Conservation (phyloP, 2,113 vertebrate species). For the Falcunculus frontatus region DNA sequence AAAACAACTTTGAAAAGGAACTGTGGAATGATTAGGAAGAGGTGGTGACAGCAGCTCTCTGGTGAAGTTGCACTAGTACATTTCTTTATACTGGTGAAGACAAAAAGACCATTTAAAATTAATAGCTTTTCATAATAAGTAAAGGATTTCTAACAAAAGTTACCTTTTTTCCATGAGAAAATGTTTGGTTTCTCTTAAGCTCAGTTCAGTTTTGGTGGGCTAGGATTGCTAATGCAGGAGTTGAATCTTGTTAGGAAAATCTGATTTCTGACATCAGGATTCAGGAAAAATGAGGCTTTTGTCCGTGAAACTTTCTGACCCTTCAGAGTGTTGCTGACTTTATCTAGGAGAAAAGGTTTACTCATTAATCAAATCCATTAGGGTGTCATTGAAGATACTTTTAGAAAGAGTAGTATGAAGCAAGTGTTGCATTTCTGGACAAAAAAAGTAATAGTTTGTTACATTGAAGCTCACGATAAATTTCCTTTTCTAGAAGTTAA, state of each 20-base stretch:
- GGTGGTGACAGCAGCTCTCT: background rate
- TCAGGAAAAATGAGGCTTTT: background rate
- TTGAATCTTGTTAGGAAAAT: background rate
- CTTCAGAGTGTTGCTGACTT: background rate
- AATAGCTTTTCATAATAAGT: background rate
- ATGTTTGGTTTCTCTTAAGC: background rate
- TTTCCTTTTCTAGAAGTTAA: background rate
- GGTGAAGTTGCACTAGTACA: background rate
- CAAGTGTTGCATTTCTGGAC: background rate
- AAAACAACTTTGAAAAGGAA: background rate
- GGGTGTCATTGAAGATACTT: background rate
- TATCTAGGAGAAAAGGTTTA: background rate
- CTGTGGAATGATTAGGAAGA: background rate
- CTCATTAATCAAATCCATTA: background rate
- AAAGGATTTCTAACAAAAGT: background rate
- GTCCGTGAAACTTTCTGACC: background rate
- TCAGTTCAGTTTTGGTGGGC: background rate
- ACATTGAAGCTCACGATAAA: background rate
- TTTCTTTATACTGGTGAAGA: background rate
- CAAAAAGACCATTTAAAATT: background rate
- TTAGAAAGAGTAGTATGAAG: background rate
- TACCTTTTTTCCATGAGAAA: background rate
- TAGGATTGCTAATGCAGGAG: background rate
- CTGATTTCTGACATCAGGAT: background rate
- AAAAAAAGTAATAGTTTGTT: background rate